Base-by-base conservation (phyloP, 2,113 vertebrate genomes). In the Lampris megalopsis region DNA sequence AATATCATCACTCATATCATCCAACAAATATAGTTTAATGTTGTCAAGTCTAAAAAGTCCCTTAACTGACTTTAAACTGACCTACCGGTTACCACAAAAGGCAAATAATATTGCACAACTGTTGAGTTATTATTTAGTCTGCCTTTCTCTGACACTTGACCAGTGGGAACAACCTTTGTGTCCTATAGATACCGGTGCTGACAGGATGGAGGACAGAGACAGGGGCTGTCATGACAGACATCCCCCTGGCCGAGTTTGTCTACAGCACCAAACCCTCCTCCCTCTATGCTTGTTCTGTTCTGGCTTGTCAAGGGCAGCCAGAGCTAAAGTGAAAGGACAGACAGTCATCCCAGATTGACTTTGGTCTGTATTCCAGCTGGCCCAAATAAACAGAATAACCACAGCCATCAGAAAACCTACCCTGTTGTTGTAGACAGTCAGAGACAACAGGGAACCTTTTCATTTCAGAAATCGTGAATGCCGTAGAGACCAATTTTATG, bases 241-340 rank as follows among this genome's bases (percentile, higher is more conserved):
- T 63, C 54, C 52, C 24, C 81, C 45, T 83, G 79, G 78, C 79
- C 63, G 72, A 4, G 42, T 7, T 38, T 36, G 35, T 24, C 56
- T 6, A 9, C 60, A 63, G 63, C 60, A 47, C 10, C 71, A 75
- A 88, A 67, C 35, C 79, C 24, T 24, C 24, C 24, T 75, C 77
- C 61, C 74, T 77, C 2, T 13, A 41, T 43, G 59, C 59, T 63
- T 48, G 57, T 72, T 74, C 67, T 68, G 35, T 24, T 81, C 80
- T 58, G 50, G 68, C 40, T 71, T 82, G 81, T 75, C 80, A 48
- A 71, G 67, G 81, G 82, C 70, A 64, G 40, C 5, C 73, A 41
- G 2, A 45, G 24, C 54, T 54, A 45, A 76, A 85, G 73, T 79
- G 63, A 84, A 84, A 85, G 82, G 73, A 81, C 84, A 83, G 86